Percentiles rank a stretch among this genome's conserved stretches.
phyloP scores from a whole-genome alignment of 2,113 vertebrate genomes.

The Chiloscyllium plagiosum region DNA sequence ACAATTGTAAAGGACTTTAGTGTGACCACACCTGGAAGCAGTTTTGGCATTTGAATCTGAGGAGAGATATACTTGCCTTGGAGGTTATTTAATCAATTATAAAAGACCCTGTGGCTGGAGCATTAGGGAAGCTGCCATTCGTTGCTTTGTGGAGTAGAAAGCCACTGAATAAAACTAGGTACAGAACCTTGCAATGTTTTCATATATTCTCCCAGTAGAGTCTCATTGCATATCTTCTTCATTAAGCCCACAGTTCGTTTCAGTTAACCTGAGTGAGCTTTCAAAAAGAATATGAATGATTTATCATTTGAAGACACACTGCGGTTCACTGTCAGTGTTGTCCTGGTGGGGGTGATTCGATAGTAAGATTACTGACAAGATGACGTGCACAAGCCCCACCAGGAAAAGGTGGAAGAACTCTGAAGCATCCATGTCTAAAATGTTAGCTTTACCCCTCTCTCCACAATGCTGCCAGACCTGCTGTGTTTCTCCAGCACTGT shows the following conservation, averaged over 20 bases:
- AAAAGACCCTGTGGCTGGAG: neutral
- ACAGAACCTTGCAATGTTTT: neutral
- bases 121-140: neutral
- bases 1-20: neutral
- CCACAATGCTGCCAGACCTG: no score
- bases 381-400: neutral
- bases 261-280: neutral
- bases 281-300: neutral
- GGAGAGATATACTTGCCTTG: no score
- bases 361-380: neutral
- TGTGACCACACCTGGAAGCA: no score
- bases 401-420: neutral
- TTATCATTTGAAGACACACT: neutral
- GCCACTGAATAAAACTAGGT: neutral
- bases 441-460: neutral
- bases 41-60: no score
- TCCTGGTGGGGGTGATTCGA: neutral
- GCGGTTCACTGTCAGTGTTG: neutral
- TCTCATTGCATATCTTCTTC: neutral
- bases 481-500: no score
- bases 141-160: neutral
- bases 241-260: neutral
- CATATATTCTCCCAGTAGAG: neutral
- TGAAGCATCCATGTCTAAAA: neutral
- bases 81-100: neutral